Evolutionary conservation across 2,888 invertebrate genomes (phyloP).

Genomic region (Cantharis rufa): DNA sequence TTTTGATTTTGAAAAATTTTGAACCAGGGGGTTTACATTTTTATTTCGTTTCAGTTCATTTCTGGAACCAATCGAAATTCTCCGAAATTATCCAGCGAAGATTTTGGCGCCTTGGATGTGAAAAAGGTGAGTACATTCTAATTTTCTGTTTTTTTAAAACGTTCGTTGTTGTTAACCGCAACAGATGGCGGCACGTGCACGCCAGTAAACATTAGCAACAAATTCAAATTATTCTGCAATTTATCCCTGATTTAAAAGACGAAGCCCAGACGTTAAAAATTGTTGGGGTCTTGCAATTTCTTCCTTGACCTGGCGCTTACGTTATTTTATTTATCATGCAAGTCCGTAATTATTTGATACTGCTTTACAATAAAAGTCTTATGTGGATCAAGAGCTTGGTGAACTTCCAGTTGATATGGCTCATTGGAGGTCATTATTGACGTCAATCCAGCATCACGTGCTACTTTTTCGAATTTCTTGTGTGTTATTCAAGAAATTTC

Average conservation of each 20-base stretch:
- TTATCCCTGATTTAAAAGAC: not conserved
- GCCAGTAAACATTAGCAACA: not conserved
- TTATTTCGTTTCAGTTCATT: conserved; percentile 13
- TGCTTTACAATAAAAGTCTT: not conserved
- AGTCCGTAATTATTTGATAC: not conserved
- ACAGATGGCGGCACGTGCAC: not conserved
- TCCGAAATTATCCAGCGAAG: not conserved
- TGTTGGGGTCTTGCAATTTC: not conserved
- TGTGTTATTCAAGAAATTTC: conserved; percentile 39
- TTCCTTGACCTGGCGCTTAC: not conserved
- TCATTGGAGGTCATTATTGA: conserved; percentile 72
- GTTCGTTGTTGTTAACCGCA: not conserved
- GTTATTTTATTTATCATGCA: not conserved
- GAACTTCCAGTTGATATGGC: conserved; percentile 29
- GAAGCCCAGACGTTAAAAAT: not conserved
- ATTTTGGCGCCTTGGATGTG: not conserved
- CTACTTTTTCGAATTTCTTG: conserved; percentile 47
- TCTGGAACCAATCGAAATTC: conserved; percentile 1
- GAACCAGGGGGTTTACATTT: not conserved
- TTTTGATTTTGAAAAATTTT: not conserved
- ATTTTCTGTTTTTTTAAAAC: not conserved
- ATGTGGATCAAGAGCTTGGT: conserved; percentile 37
- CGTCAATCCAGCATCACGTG: conserved; percentile 71
- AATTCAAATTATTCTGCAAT: not conserved
- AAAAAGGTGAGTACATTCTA: conserved; percentile 4